Evolutionary conservation across 1,140 invertebrate species (phyloP), one percentile per base, ranked within the genome.

Genomic region (Lithobius niger): DNA sequence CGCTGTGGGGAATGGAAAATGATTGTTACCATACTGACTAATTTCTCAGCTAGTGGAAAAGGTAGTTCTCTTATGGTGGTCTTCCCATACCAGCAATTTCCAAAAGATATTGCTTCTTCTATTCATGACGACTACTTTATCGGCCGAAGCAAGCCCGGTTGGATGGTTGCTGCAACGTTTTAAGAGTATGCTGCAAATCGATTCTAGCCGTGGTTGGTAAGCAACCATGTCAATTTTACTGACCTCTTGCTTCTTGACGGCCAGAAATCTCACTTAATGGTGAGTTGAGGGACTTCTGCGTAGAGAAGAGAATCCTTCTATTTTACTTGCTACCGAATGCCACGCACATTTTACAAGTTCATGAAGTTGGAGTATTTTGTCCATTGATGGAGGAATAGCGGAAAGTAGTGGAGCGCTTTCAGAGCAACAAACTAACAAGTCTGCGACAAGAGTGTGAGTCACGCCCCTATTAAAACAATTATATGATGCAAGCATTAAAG

Each of bases 41-140:
- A n/a, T n/a, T n/a, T n/a, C n/a, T n/a, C n/a, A n/a, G n/a, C n/a
- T n/a, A n/a, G n/a, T n/a, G n/a, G n/a, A n/a, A n/a, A n/a, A n/a
- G 27, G n/a, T n/a, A n/a, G 55, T 21, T 63, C 60, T 21, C 64
- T 64, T 0, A 63, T 67, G 60, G 56, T 69, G 19, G 69, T 66
- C 64, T 71, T 63, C 56, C 59, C 61, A 67, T 76, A 66, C 63
- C 50, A 62, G 54, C 52, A 61, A 36, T 59, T 68, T 15, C 64
- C 24, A 18, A 2, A n/a, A 25, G 52, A 54, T 13, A 43, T 54
- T 54, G 10, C 19, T 19, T 1, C 3, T 15, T 43, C 19, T 15
- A 19, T 43, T 3, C 52, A 3, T n/a, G 19, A 42, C 15, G 36
- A 27, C 18, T 54, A 21, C n/a, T 16, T n/a, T 18, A 43, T 54